Percentiles rank a stretch among this genome's conserved stretches.
phyloP scores from a whole-genome alignment of 2,113 vertebrate genomes.

The Crotalus viridis region DNA sequence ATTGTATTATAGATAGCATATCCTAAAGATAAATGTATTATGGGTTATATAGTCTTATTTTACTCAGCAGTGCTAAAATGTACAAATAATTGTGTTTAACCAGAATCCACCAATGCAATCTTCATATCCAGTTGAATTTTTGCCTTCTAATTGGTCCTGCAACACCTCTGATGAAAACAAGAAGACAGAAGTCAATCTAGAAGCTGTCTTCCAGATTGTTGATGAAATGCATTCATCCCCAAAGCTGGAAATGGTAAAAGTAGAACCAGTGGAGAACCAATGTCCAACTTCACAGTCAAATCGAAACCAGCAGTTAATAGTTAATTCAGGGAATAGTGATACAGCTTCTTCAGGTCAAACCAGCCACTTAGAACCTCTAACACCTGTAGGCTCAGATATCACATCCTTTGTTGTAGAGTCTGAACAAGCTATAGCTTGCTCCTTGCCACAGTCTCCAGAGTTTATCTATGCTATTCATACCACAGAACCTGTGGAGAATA shows the following conservation, averaged over 20 bases:
- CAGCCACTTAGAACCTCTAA: slow-evolving; percentile 62
- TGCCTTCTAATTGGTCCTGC: slow-evolving; percentile 57
- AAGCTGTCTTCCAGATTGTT: slow-evolving; percentile 77
- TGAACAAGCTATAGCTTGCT: slow-evolving; percentile 56
- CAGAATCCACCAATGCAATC: slow-evolving; percentile 69
- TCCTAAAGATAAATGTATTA: neutral
- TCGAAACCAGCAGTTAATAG: slow-evolving; percentile 47
- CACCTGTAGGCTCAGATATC: slow-evolving; percentile 63
- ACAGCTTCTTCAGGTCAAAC: slow-evolving; percentile 47
- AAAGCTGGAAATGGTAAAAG: slow-evolving; percentile 65
- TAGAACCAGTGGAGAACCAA: slow-evolving; percentile 67
- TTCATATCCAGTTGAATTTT: slow-evolving; percentile 64
- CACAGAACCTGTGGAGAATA: slow-evolving; percentile 51
- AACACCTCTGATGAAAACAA: slow-evolving; percentile 63
- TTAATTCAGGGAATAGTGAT: slow-evolving; percentile 39
- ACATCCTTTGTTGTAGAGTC: slow-evolving; percentile 58
- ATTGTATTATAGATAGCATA: neutral
- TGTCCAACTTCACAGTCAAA: slow-evolving; percentile 49
- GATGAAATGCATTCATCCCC: slow-evolving; percentile 73
- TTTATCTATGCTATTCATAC: slow-evolving; percentile 59
- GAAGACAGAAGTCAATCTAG: slow-evolving; percentile 71
- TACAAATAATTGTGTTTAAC: slow-evolving; percentile 44
- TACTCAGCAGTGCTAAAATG: neutral
- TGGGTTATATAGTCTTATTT: neutral
- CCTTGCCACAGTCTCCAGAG: slow-evolving; percentile 61